Evolutionary conservation across 2,113 vertebrate species (phyloP), one percentile per base, ranked within the genome.

Genomic region (Microtus montanus): DNA sequence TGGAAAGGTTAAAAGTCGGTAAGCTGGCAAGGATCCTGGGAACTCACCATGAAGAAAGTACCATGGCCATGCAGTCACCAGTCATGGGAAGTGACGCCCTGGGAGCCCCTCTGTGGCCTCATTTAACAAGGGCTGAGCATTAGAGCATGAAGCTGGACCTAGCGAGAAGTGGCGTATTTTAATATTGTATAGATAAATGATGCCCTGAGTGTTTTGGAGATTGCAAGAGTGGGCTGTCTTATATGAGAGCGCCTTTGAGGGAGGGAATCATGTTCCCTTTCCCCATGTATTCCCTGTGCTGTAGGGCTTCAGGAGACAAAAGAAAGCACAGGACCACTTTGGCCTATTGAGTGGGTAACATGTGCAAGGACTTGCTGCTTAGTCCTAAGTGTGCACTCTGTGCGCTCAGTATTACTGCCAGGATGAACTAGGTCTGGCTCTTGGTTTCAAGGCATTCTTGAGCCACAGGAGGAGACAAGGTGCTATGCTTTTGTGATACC

Each of bases 111-210:
- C 61, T 20, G 44, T 2, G 35, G 79, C 75, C 93, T 74, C 52
- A 0, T 22, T n/a, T 61, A 79, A 19, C 73, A 15, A 47, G 87
- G 86, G 47, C 75, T 1, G 2, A 3, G 54, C 73, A 87, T 12
- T 3, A 20, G 19, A 15, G 58, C 0, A 0, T n/a, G 22, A 1
- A 14, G 30, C 15, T 13, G 4, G 68, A n/a, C 68, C n/a, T 38
- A 15, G 20, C 0, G n/a, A 54, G 30, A 61, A 33, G n/a, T 22
- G 66, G 28, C 20, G 0, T 1, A 3, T 17, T 5, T 58, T 66
- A 38, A 26, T 14, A 4, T 15, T 6, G 26, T 0, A 0, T 71
- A 8, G 28, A 1, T 30, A 30, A 64, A 1, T 0, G 2, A 7
- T 4, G 7, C 47, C 17, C 68, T 58, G 49, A 10, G 33, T 3